phyloP scores from a whole-genome alignment of 2,797 vertebrate species.

The Vireo griseus region DNA sequence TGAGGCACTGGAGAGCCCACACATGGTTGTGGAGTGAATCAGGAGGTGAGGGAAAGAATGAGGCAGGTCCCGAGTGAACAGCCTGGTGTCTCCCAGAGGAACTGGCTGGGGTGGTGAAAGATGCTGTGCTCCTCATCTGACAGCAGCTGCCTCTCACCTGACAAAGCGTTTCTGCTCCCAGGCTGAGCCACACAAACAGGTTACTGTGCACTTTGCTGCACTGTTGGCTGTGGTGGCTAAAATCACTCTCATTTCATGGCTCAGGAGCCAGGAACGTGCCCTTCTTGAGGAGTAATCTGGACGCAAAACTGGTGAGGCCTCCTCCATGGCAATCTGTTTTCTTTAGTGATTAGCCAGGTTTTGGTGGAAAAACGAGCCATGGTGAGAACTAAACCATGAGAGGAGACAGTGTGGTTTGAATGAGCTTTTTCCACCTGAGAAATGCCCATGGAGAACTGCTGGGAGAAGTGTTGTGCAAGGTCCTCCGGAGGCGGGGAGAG shows the following conservation, averaged over 20 bases:
- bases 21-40: not conserved
- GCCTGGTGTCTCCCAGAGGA: accelerated
- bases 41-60: not conserved
- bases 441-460: not conserved
- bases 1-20: not conserved
- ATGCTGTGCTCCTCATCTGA: not conserved
- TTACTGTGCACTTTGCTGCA: not conserved
- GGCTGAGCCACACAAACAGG: not conserved
- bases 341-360: not conserved
- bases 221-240: accelerated
- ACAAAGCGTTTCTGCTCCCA: not conserved
- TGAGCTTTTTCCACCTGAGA: not conserved
- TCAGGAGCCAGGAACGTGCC: not conserved
- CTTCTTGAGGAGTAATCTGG: not conserved
- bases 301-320: not conserved
- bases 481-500: not conserved
- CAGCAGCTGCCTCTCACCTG: not conserved
- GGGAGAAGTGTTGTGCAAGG: not conserved
- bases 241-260: not conserved
- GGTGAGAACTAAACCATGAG: not conserved
- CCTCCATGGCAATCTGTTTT: not conserved
- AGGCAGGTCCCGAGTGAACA: not conserved
- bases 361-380: not conserved
- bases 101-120: not conserved
- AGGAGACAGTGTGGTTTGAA: not conserved